A percentile compares a stretch with the other conserved stretches of the same genome.
phyloP scores from a whole-genome alignment of 2,888 invertebrate genomes.

The Melanostoma mellinum region DNA sequence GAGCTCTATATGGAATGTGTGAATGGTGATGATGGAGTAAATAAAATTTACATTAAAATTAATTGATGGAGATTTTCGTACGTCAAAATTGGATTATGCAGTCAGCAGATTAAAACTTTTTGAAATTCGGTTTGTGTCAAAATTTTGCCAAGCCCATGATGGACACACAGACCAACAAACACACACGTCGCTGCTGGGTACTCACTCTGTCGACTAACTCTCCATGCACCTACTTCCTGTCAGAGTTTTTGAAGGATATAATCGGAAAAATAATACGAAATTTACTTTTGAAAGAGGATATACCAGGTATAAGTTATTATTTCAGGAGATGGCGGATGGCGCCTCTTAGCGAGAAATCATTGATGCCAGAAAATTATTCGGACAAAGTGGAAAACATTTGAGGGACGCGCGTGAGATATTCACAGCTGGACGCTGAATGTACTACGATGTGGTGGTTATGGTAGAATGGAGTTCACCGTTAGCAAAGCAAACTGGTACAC shows the following conservation, averaged over 20 bases:
- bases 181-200: background rate
- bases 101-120: constrained; percentile 63
- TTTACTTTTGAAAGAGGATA: background rate
- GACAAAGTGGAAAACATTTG: constrained; percentile 8
- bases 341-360: background rate
- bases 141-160: constrained; percentile 10
- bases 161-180: background rate
- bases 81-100: constrained; percentile 61
- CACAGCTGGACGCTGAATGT: background rate
- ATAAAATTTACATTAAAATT: constrained; percentile 62
- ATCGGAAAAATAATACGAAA: constrained; percentile 10
- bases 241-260: constrained; percentile 17
- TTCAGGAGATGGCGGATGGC: background rate
- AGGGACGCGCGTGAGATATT: background rate
- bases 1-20: background rate
- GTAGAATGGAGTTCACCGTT: too few relatives aligned
- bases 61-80: constrained; percentile 66
- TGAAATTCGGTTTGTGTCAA: constrained; percentile 50
- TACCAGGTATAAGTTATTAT: constrained; percentile 3
- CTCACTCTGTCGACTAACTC: background rate
- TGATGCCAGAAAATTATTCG: constrained; percentile 11
- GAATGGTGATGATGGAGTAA: constrained; percentile 49
- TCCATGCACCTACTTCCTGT: background rate
- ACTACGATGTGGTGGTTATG: too few relatives aligned
- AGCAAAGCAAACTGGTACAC: too few relatives aligned